Evolutionary conservation across 37 sponge, comb jelly and placozoan species (phyloP).

Genomic region (Ianthella basta): DNA sequence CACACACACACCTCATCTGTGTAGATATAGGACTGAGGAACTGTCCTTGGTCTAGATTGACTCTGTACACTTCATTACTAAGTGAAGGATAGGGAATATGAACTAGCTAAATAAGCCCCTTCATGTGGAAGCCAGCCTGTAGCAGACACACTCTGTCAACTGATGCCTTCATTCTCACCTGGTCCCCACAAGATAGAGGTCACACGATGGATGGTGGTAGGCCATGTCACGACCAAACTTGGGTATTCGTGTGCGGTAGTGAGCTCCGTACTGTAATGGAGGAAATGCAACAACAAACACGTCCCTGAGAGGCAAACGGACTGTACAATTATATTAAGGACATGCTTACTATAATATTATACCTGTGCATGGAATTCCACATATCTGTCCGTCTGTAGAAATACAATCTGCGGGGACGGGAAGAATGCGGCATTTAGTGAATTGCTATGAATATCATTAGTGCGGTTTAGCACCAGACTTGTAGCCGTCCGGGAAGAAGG

Average conservation of each 20-base stretch:
- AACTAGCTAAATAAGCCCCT: no score
- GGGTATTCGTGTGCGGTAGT: slow-evolving; percentile 90
- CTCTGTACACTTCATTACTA: slow-evolving; percentile 87
- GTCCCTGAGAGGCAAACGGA: neutral
- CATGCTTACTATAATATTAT: neutral
- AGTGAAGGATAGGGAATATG: neutral
- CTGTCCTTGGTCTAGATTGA: slow-evolving; percentile 90
- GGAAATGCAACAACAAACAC: neutral
- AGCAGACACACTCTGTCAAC: neutral
- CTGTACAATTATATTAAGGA: neutral
- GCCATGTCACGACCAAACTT: slow-evolving; percentile 94
- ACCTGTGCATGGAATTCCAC: slow-evolving; percentile 92
- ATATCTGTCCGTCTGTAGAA: slow-evolving; percentile 81
- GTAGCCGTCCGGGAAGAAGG: neutral
- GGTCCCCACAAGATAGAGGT: slow-evolving; percentile 84
- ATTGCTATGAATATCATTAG: slow-evolving; percentile 23
- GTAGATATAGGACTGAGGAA: slow-evolving; percentile 80
- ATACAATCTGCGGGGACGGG: slow-evolving; percentile 56
- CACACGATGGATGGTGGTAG: slow-evolving; percentile 91
- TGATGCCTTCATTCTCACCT: slow-evolving; percentile 35
- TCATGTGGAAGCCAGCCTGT: no score
- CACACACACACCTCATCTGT: slow-evolving; percentile 51
- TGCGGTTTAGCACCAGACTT: no score
- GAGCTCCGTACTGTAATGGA: slow-evolving; percentile 69
- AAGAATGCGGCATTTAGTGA: neutral